phyloP scores from a whole-genome alignment of 1,140 invertebrate species.

The Andrena cerasifolii region DNA sequence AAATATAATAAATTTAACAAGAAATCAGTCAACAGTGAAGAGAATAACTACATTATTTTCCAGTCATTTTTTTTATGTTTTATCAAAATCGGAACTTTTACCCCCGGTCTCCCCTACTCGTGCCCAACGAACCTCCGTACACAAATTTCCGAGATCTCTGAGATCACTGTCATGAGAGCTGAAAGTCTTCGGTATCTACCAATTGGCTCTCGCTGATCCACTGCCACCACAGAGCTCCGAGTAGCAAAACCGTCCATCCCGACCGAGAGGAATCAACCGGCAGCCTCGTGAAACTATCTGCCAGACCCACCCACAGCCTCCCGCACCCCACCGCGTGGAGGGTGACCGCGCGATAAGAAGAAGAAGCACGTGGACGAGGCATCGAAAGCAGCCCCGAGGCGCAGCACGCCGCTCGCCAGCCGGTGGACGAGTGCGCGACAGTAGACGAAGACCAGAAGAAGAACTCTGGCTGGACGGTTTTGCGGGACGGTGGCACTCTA shows the following conservation, averaged over 20 bases:
- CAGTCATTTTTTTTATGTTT: too few species aligned
- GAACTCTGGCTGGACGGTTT: conserved; percentile 22
- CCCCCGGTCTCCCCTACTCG: too few species aligned
- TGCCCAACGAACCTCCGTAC: too few species aligned
- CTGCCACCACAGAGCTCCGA: too few species aligned
- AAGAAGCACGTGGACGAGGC: conserved; percentile 45
- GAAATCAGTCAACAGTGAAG: too few species aligned
- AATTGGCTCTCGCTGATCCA: too few species aligned
- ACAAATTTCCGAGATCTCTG: too few species aligned
- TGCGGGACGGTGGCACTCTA: conserved; percentile 15
- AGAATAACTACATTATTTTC: too few species aligned
- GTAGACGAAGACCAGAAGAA: conserved; percentile 56
- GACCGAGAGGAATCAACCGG: conserved; percentile 18
- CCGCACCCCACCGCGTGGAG: neutral
- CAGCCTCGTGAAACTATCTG: neutral
- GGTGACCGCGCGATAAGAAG: conserved; percentile 38
- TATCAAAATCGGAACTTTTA: too few species aligned
- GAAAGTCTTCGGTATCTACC: too few species aligned
- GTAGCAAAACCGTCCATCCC: neutral
- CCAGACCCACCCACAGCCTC: conserved; percentile 12
- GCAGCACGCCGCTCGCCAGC: conserved; percentile 57
- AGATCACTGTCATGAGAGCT: too few species aligned
- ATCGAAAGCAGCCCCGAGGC: conserved; percentile 39
- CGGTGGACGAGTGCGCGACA: conserved; percentile 62
- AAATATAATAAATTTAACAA: too few species aligned